These are phyloP conservation scores for Dicranocentrus wangi DNA, from an alignment of 2,888 invertebrate species.

Conservation along the genomic window DNA sequence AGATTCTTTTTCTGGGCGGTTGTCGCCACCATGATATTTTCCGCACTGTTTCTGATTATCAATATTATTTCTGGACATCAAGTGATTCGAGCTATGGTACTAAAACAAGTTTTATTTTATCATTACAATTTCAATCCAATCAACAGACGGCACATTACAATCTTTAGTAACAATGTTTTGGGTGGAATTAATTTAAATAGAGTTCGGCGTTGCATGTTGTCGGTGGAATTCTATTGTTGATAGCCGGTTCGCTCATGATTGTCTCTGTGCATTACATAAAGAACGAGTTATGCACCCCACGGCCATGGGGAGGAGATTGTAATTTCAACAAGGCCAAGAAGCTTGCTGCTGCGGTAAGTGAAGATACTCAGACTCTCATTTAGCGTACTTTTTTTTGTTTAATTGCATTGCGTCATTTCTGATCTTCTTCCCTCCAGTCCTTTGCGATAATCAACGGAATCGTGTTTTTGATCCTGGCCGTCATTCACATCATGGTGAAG, in stretches of 20 bases:
- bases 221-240: slow-evolving; percentile 50
- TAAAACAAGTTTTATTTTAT: neutral
- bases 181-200: too few relatives aligned
- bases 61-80: slow-evolving; percentile 39
- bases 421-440: too few relatives aligned
- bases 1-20: slow-evolving; percentile 56
- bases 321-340: slow-evolving; percentile 45
- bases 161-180: neutral
- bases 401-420: too few relatives aligned
- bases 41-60: slow-evolving; percentile 29
- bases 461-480: slow-evolving; percentile 21
- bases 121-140: neutral
- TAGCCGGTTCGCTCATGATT: slow-evolving; percentile 58
- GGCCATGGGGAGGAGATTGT: slow-evolving; percentile 45
- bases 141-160: neutral
- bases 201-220: slow-evolving; percentile 49
- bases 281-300: slow-evolving; percentile 29
- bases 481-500: slow-evolving; percentile 31
- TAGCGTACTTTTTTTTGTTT: neutral
- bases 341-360: slow-evolving; percentile 50
- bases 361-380: neutral
- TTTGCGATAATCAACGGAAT: slow-evolving; percentile 60
- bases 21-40: slow-evolving; percentile 40
- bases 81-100: slow-evolving; percentile 29
- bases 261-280: slow-evolving; percentile 54